phyloP scores from a whole-genome alignment of 2,113 vertebrate species.

The Ctenomys sociabilis region DNA sequence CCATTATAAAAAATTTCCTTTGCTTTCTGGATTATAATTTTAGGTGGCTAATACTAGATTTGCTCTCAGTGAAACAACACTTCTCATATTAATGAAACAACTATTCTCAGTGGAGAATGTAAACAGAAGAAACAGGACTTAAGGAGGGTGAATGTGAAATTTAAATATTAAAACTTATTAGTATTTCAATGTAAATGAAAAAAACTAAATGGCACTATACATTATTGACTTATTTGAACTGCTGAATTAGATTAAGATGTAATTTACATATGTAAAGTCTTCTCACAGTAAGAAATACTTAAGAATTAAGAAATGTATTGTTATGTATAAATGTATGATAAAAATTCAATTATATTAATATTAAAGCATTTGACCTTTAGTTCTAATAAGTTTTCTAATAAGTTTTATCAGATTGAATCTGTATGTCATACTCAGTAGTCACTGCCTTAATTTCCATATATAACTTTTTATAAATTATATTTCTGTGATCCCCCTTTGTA shows the following conservation, averaged over 20 bases:
- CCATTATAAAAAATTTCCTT: not conserved
- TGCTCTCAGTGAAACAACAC: not conserved
- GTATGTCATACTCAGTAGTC: not conserved
- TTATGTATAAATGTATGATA: not conserved
- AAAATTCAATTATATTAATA: conserved; percentile 7
- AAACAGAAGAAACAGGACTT: not conserved
- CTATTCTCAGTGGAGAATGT: not conserved
- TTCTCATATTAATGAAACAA: not conserved
- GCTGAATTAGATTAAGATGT: conserved; percentile 11
- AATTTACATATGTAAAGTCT: conserved; percentile 16
- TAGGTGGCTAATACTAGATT: not conserved
- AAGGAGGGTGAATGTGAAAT: rapidly evolving
- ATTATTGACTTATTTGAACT: conserved; percentile 57
- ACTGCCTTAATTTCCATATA: not conserved
- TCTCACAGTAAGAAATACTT: conserved; percentile 7
- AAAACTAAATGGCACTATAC: conserved; percentile 22
- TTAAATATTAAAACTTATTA: not conserved
- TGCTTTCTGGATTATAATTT: not conserved
- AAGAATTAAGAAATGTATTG: not conserved
- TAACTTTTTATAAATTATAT: not conserved
- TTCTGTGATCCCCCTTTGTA: not conserved
- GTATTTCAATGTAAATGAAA: not conserved
- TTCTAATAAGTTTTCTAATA: not conserved
- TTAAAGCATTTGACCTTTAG: not conserved
- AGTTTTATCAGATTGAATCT: not conserved